These are phyloP conservation scores for Flabesymbios commensalis DNA, from an alignment of 2,888 invertebrate genomes.

Conservation along the genomic window DNA sequence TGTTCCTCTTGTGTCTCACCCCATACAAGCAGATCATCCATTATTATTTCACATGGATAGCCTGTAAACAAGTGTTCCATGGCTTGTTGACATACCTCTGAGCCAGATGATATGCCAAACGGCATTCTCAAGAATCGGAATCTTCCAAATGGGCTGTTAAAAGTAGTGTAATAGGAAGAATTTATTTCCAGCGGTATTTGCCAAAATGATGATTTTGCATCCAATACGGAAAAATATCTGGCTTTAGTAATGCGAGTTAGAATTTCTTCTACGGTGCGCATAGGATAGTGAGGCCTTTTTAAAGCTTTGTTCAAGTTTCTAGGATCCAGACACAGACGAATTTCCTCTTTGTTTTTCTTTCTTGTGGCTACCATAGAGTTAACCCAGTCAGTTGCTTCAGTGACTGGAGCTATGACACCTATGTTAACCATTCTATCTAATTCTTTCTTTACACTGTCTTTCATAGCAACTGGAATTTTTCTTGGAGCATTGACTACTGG, in stretches of 20 bases:
- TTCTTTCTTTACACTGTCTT: too few relatives aligned
- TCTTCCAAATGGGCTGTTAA: constrained; percentile 35
- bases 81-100: constrained; percentile 33
- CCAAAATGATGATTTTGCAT: constrained; percentile 32
- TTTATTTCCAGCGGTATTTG: constrained; percentile 33
- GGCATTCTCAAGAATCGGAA: constrained; percentile 35
- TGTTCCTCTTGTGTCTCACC: neutral
- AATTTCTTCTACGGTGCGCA: constrained; percentile 19
- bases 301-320: constrained; percentile 6
- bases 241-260: constrained; percentile 30
- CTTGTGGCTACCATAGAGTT: neutral
- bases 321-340: constrained; percentile 14
- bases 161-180: constrained; percentile 32
- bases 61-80: constrained; percentile 32
- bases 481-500: too few relatives aligned
- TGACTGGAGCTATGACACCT: neutral
- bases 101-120: constrained; percentile 31
- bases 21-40: constrained; percentile 4
- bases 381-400: constrained; percentile 10
- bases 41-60: constrained; percentile 1
- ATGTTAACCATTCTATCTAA: neutral
- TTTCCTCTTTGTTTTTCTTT: neutral
- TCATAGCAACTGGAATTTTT: too few relatives aligned
- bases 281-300: constrained; percentile 2
- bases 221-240: constrained; percentile 30